Percentiles rank a stretch among this genome's conserved stretches.
phyloP scores from a whole-genome alignment of 2,888 invertebrate genomes.

The Xylocampa areola region DNA sequence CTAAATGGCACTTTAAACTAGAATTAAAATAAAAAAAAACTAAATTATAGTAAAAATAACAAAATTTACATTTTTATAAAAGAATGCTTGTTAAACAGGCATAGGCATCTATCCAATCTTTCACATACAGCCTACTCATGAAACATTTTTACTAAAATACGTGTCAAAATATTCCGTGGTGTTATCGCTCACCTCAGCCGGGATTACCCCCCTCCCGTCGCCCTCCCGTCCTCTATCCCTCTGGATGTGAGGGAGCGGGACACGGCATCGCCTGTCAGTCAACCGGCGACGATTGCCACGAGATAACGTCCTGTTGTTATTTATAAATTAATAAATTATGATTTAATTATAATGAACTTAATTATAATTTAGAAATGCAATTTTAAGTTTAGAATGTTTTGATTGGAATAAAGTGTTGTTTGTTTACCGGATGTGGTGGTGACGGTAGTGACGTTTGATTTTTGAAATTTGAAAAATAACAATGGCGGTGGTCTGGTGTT shows the following conservation, averaged over 20 bases:
- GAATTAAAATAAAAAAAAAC: no score
- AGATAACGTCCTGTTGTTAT: slow-evolving; percentile 64
- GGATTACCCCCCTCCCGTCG: slow-evolving; percentile 65
- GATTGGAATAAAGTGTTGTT: slow-evolving; percentile 30
- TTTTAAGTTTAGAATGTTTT: slow-evolving; percentile 24
- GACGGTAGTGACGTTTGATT: slow-evolving; percentile 49
- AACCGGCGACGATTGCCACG: slow-evolving; percentile 69
- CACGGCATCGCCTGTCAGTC: slow-evolving; percentile 74
- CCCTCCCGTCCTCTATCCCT: slow-evolving; percentile 73
- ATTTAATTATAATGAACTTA: slow-evolving; percentile 19
- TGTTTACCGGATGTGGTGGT: slow-evolving; percentile 31
- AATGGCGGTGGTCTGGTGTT: slow-evolving; percentile 49
- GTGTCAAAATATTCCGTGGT: slow-evolving; percentile 50
- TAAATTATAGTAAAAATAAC: no score
- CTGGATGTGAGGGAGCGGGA: slow-evolving; percentile 74
- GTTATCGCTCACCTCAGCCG: slow-evolving; percentile 65
- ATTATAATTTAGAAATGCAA: slow-evolving; percentile 36
- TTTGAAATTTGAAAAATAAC: slow-evolving; percentile 43
- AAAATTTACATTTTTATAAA: no score
- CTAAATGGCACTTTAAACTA: no score
- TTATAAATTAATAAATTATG: slow-evolving; percentile 37
- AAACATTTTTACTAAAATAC: slow-evolving; percentile 42
- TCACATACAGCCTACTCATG: slow-evolving; percentile 18
- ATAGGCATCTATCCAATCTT: slow-evolving; percentile 10
- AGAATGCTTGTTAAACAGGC: background rate